Percentiles rank a stretch among this genome's conserved stretches.
These are phyloP conservation scores for Bilobella aurantiaca DNA, from an alignment of 1,140 invertebrate genomes.

Conservation along the genomic window DNA sequence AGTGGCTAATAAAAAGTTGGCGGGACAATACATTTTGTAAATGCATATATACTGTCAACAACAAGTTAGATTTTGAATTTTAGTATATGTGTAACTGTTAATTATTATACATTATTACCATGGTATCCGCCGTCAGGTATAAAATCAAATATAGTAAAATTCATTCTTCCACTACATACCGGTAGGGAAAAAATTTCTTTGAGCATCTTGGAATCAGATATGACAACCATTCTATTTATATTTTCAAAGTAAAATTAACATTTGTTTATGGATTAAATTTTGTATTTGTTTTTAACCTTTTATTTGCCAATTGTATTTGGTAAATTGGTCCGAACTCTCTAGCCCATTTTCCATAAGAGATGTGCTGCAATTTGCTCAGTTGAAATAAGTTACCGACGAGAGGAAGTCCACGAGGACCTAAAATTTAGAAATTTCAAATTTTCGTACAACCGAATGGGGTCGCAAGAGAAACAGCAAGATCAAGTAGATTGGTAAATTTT, in stretches of 20 bases:
- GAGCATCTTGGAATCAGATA: constrained; percentile 1
- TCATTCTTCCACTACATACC: neutral
- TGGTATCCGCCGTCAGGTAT: neutral
- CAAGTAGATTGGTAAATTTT: too few relatives aligned
- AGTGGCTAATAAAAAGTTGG: too few relatives aligned
- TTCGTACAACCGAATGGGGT: too few relatives aligned
- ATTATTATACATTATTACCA: too few relatives aligned
- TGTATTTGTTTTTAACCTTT: neutral
- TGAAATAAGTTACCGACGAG: neutral
- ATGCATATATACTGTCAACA: too few relatives aligned
- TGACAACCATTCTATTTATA: neutral
- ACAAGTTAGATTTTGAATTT: too few relatives aligned
- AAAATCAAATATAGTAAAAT: neutral
- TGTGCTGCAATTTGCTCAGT: neutral
- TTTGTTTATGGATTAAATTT: too few relatives aligned
- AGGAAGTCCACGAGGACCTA: neutral
- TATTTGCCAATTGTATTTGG: neutral
- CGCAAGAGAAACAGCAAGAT: constrained; percentile 33
- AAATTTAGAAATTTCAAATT: too few relatives aligned
- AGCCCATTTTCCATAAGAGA: neutral
- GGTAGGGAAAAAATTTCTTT: neutral
- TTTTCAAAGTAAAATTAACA: neutral
- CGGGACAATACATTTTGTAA: too few relatives aligned
- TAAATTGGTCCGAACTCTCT: neutral
- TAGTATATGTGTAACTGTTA: too few relatives aligned